phyloP scores from a whole-genome alignment of 2,797 vertebrate genomes.

The Cryptoblepharus egeriae region DNA sequence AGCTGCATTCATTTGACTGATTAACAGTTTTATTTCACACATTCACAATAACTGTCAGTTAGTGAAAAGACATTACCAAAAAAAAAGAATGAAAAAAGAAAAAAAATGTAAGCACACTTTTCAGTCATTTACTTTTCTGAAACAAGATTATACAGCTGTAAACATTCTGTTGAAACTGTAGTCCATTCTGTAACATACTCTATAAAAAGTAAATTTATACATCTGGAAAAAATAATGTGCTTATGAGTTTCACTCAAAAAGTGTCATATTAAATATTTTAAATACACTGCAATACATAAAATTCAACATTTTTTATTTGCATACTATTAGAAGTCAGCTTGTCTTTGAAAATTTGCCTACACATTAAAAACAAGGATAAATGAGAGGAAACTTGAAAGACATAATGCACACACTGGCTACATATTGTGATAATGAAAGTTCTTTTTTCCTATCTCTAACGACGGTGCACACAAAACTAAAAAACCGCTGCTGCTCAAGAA shows the following conservation, averaged over 20 bases:
- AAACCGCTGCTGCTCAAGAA: background rate
- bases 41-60: slow-evolving; percentile 85
- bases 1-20: slow-evolving; percentile 84
- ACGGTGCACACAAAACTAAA: background rate
- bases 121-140: slow-evolving; percentile 82
- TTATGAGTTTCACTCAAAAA: slow-evolving; percentile 3
- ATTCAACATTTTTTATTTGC: background rate
- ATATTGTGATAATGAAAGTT: background rate
- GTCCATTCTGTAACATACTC: slow-evolving; percentile 43
- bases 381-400: background rate
- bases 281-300: background rate
- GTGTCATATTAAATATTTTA: slow-evolving; percentile 5
- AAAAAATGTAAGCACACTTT: slow-evolving; percentile 78
- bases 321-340: background rate
- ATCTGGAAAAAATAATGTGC: background rate
- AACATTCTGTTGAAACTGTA: slow-evolving; percentile 68
- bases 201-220: slow-evolving; percentile 54
- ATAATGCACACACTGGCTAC: background rate
- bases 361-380: background rate
- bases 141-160: slow-evolving; percentile 75
- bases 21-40: slow-evolving; percentile 87
- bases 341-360: background rate
- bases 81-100: slow-evolving; percentile 65
- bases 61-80: slow-evolving; percentile 83
- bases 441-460: background rate